Evolutionary conservation across 2,888 invertebrate species (phyloP).

Genomic region (Apamea crenata): DNA sequence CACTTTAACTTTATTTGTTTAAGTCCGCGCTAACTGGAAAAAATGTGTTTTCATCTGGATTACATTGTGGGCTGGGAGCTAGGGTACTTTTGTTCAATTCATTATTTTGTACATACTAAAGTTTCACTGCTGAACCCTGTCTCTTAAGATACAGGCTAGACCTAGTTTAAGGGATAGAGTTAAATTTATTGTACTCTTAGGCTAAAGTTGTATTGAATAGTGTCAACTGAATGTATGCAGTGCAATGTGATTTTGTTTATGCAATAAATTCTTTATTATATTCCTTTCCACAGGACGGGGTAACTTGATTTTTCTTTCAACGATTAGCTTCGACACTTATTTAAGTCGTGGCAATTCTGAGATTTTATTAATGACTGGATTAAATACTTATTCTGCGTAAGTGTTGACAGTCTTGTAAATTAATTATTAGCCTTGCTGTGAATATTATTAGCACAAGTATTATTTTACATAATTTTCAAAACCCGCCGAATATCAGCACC

Average conservation of each 20-base stretch:
- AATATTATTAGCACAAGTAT: not conserved
- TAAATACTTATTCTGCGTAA: not conserved
- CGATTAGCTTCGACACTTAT: not conserved
- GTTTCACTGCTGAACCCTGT: no score
- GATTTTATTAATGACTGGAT: not conserved
- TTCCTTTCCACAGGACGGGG: not conserved
- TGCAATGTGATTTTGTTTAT: no score
- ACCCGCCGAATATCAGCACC: not conserved
- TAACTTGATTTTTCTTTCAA: not conserved
- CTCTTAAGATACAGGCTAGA: no score
- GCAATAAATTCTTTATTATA: no score
- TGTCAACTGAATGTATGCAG: no score
- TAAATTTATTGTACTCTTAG: no score
- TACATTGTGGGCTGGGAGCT: conserved; percentile 73
- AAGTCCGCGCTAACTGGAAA: conserved; percentile 65
- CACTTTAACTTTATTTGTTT: conserved; percentile 70
- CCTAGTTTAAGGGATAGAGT: no score
- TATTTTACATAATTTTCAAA: not conserved
- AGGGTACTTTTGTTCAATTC: not conserved
- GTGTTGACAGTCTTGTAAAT: not conserved
- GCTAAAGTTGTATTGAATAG: no score
- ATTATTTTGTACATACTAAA: not conserved
- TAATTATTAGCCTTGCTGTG: not conserved
- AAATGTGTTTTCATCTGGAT: conserved; percentile 77
- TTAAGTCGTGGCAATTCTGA: not conserved